Base-by-base conservation (phyloP, 2,797 vertebrate species). In the Peromyscus eremicus region DNA sequence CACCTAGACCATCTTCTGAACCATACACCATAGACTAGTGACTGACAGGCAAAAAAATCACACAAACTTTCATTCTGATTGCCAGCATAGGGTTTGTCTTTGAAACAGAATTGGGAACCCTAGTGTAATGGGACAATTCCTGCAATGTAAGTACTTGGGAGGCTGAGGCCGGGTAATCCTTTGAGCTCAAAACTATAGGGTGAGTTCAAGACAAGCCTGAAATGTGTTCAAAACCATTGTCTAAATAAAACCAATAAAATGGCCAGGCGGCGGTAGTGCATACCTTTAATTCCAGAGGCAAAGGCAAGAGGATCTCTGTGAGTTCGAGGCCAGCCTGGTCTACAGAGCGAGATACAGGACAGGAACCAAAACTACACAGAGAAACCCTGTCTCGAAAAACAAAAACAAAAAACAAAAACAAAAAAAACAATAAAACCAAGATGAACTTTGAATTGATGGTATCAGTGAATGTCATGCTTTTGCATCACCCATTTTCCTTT, bases 381-480 rank as follows among this genome's bases (percentile, higher is more conserved):
- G 46, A 49, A 49, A 49, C 46, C 46, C 46, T 49, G 46, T 49
- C 46, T 46, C 6, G 7, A 49, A 49, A 49, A 49, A 49, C 9
- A 10, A 49, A 49, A 46, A 46, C 9, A 49, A 11, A 11, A 49
- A 49, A 49, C 2, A 12, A 49, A 49, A 49, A 12, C 2, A 49
- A 12, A 12, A 49, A 49, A 2, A 6, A 11, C 55, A 64, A 46
- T 32, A 14, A 88, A 75, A 43, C 62, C 6, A 17, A 77, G 19
- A 89, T 68, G 7, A 68, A 93, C 66, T 80, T 57, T 90, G 46
- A 96, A 81, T 40, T 83, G 29, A 10, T 57, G 73, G 62, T 82
- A 86, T 94, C 34, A 49, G 19, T 52, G 29, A 66, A 84, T 90
- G 4, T 43, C 55, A 40, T 21, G 52, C 6, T 34, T 92, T 66